Conservation (phyloP, 2,113 vertebrate genomes). For the Ciconia stormi region DNA sequence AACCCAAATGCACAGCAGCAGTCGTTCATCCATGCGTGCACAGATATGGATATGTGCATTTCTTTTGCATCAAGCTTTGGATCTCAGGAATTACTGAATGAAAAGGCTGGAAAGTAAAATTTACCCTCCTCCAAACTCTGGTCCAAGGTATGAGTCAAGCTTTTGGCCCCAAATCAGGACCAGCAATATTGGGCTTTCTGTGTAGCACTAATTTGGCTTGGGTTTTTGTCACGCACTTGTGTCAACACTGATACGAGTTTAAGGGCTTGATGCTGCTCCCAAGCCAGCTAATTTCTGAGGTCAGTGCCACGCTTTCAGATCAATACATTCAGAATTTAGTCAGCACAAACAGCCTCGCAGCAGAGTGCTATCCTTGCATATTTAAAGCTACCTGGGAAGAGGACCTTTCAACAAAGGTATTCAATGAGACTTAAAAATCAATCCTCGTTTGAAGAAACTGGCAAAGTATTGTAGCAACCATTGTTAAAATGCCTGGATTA, state of each 20-base stretch:
- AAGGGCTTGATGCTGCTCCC: not conserved
- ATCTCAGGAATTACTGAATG: conserved; percentile 17
- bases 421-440: conserved; percentile 48
- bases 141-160: conserved; percentile 3
- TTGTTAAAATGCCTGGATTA: not conserved
- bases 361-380: conserved; percentile 15
- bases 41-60: not conserved
- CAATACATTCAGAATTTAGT: conserved; percentile 15
- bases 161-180: not conserved
- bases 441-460: not conserved
- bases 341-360: conserved; percentile 20
- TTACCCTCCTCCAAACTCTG: not conserved
- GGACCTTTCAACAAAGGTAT: conserved; percentile 30
- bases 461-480: not conserved
- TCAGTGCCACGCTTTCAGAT: not conserved
- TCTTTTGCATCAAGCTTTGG: not conserved
- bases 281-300: conserved; percentile 8
- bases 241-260: not conserved
- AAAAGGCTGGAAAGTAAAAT: not conserved
- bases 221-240: not conserved
- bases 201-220: not conserved
- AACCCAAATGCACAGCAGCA: not conserved
- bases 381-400: conserved; percentile 39
- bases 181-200: not conserved
- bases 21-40: not conserved